A percentile compares a stretch with the other conserved stretches of the same genome.
These are phyloP conservation scores for Drosophila anceps DNA, from an alignment of 2,888 invertebrate species.

Conservation along the genomic window DNA sequence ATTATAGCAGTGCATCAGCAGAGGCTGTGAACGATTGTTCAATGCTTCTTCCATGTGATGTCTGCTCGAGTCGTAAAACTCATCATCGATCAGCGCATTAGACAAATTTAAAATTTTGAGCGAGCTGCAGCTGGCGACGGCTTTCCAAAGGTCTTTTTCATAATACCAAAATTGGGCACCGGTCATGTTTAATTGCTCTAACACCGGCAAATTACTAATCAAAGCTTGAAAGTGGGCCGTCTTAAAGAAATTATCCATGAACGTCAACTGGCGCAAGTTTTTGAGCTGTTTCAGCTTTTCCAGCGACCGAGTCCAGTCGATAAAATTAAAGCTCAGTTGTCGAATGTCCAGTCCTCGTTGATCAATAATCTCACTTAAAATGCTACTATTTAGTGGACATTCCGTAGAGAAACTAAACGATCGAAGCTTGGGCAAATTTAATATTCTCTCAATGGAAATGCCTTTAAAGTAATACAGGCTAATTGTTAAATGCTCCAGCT, in stretches of 20 bases:
- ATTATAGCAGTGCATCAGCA: background rate
- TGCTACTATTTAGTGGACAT: too few species aligned
- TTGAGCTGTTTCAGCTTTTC: background rate
- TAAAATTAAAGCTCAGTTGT: background rate
- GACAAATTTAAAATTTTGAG: background rate
- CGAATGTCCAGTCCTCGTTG: background rate
- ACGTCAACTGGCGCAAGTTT: background rate
- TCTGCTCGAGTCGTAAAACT: background rate
- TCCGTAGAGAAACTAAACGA: background rate
- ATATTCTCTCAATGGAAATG: background rate
- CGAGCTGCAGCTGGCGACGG: background rate
- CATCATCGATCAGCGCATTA: background rate
- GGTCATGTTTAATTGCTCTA: background rate
- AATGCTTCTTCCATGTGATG: background rate
- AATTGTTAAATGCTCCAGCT: background rate
- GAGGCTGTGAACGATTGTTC: background rate
- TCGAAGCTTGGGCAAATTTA: slow-evolving; percentile 2
- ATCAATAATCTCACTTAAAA: background rate
- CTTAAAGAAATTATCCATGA: background rate
- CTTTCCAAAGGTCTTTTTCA: slow-evolving; percentile 1
- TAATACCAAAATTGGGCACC: background rate
- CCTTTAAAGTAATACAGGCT: background rate
- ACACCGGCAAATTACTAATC: background rate
- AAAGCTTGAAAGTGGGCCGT: background rate
- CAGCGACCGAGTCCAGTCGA: background rate